These are phyloP conservation scores for Belgica antarctica DNA, from an alignment of 2,888 invertebrate genomes.

Conservation along the genomic window DNA sequence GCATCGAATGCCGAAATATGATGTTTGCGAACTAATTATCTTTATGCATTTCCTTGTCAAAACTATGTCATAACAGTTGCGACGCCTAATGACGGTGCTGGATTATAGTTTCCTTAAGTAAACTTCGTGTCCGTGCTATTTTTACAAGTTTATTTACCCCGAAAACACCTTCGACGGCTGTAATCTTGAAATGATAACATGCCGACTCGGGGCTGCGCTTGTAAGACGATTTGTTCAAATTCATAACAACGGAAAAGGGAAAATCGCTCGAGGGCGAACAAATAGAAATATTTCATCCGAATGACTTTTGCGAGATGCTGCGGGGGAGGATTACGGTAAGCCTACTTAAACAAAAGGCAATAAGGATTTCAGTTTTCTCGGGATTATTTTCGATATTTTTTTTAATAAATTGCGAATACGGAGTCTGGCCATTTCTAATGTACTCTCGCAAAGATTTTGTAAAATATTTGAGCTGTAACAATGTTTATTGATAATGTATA, in stretches of 20 bases:
- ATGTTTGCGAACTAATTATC: slow-evolving; percentile 10
- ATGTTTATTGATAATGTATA: slow-evolving; percentile 18
- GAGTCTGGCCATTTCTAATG: too few relatives aligned
- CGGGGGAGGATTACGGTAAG: slow-evolving; percentile 15
- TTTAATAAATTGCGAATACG: slow-evolving; percentile 5
- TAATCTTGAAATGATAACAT: background rate
- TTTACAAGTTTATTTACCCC: background rate
- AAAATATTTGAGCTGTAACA: slow-evolving; percentile 10
- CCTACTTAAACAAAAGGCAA: slow-evolving; percentile 11
- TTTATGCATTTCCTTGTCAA: background rate
- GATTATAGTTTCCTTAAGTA: background rate
- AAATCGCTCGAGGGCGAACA: background rate
- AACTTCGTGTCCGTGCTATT: background rate
- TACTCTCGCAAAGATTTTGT: slow-evolving; percentile 15
- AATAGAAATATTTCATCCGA: slow-evolving; percentile 2
- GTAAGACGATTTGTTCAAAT: slow-evolving; percentile 11
- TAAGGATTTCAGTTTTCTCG: slow-evolving; percentile 8
- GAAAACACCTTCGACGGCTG: background rate
- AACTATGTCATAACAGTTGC: background rate
- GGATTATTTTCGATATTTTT: slow-evolving; percentile 4
- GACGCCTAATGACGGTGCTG: background rate
- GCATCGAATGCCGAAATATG: too few relatives aligned
- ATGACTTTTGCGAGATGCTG: background rate
- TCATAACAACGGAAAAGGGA: background rate
- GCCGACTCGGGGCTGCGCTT: slow-evolving; percentile 1